Evolutionary conservation across 2,888 invertebrate genomes (phyloP).

Genomic region (Capitulum mitella): DNA sequence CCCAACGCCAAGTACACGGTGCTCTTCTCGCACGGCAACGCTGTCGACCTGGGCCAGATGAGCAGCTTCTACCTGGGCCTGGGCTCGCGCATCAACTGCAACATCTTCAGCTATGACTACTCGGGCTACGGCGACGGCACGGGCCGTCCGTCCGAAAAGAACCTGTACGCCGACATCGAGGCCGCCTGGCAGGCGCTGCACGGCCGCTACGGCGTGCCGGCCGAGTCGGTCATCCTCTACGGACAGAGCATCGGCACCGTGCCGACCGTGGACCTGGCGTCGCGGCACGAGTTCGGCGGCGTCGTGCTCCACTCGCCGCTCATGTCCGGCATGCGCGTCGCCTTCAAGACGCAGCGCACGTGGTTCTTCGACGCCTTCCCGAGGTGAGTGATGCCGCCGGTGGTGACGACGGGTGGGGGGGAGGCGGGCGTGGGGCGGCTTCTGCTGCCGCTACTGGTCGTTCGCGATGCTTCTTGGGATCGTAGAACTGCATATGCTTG

Average conservation of each 20-base stretch:
- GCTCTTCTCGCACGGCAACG: conserved; percentile 96
- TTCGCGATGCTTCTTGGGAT: no score
- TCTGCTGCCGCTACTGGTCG: no score
- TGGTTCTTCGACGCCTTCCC: conserved; percentile 99
- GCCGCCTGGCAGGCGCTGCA: conserved; percentile 91
- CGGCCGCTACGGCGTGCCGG: conserved; percentile 78
- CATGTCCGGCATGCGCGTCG: conserved; percentile 96
- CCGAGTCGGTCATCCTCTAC: conserved; percentile 94
- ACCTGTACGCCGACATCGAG: conserved; percentile 96
- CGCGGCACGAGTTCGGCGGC: conserved; percentile 75
- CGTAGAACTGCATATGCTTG: no score
- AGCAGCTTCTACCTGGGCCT: conserved; percentile 94
- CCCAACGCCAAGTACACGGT: conserved; percentile 61
- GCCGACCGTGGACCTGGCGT: conserved; percentile 90
- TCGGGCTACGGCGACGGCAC: conserved; percentile 88
- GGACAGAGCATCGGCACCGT: conserved; percentile 99
- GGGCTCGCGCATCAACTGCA: conserved; percentile 91
- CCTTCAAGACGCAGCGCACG: conserved; percentile 92
- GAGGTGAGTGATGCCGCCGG: conserved; percentile 56
- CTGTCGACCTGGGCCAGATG: conserved; percentile 98
- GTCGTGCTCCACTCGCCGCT: conserved; percentile 95
- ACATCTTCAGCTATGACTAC: conserved; percentile 73
- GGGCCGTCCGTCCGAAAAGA: conserved; percentile 95
- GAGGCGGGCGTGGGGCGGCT: neutral
- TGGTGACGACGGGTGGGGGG: neutral